phyloP scores from a whole-genome alignment of 2,888 invertebrate species.

The Horisme vitalbata region DNA sequence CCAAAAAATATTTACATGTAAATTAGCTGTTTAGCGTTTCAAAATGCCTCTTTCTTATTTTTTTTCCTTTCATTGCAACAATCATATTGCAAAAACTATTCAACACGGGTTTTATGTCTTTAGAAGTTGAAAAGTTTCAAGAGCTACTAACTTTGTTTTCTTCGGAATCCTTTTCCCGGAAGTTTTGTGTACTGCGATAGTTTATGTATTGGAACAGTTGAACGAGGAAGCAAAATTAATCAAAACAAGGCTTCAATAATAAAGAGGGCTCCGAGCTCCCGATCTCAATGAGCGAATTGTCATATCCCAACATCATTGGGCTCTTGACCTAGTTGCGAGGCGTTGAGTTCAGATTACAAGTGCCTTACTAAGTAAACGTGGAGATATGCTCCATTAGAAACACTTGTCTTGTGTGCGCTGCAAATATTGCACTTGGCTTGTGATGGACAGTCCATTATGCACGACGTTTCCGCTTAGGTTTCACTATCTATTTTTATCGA shows the following conservation, averaged over 20 bases:
- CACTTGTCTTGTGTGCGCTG: constrained; percentile 42
- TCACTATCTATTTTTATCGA: constrained; percentile 28
- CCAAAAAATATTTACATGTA: constrained; percentile 15
- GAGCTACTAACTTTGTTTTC: constrained; percentile 23
- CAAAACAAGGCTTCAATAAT: constrained; percentile 25
- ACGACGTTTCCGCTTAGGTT: constrained; percentile 32
- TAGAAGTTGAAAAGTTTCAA: constrained; percentile 22
- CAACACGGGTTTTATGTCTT: constrained; percentile 19
- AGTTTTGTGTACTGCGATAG: constrained; percentile 22
- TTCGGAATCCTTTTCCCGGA: constrained; percentile 17
- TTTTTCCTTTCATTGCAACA: constrained; percentile 6
- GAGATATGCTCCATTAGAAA: constrained; percentile 52
- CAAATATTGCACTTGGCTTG: constrained; percentile 41
- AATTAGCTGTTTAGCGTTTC: constrained; percentile 10
- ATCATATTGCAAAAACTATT: constrained; percentile 18
- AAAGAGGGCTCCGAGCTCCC: constrained; percentile 30
- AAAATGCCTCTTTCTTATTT: constrained; percentile 11
- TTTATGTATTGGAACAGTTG: constrained; percentile 22
- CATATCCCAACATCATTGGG: constrained; percentile 48
- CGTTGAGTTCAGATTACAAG: constrained; percentile 55
- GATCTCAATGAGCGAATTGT: constrained; percentile 37
- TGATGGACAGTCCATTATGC: constrained; percentile 36
- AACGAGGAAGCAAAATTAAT: constrained; percentile 20
- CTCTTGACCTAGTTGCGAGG: constrained; percentile 54
- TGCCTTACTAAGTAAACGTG: constrained; percentile 49